These are phyloP conservation scores for Coregonus ussuriensis DNA, from an alignment of 2,797 vertebrate genomes.

Conservation along the genomic window DNA sequence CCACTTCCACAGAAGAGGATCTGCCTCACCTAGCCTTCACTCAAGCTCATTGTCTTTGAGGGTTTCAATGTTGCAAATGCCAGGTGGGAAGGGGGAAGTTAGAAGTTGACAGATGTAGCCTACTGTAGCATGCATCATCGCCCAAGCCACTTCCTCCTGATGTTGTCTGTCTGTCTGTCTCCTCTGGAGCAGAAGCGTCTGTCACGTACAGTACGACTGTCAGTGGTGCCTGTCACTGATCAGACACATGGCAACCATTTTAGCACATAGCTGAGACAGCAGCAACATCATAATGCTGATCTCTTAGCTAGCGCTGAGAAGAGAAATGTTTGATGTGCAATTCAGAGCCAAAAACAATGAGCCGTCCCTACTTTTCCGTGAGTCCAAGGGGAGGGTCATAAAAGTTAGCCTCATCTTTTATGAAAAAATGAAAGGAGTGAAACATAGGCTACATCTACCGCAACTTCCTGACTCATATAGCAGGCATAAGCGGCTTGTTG, in stretches of 20 bases:
- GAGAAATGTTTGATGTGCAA: background rate
- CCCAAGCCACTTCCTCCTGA: conserved; percentile 34
- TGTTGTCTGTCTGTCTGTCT: background rate
- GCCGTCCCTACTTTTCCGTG: background rate
- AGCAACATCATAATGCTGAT: background rate
- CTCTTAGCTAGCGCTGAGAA: background rate
- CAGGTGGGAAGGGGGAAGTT: background rate
- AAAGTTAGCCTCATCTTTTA: background rate
- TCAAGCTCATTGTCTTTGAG: background rate
- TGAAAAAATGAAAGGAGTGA: conserved; percentile 1
- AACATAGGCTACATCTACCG: conserved; percentile 12
- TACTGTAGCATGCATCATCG: background rate
- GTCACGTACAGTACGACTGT: background rate
- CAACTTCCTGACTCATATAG: conserved; percentile 9
- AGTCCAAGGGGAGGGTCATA: background rate
- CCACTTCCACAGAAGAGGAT: too few relatives aligned
- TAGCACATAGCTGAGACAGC: background rate
- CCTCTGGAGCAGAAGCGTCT: conserved; percentile 22
- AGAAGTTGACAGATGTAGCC: background rate
- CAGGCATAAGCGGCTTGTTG: conserved; percentile 1
- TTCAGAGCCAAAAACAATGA: background rate
- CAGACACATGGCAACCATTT: background rate
- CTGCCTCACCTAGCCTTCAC: background rate
- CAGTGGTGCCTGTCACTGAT: background rate
- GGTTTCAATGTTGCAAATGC: too few relatives aligned